Base-by-base conservation (phyloP, 2,113 vertebrate genomes). In the Gambusia affinis region DNA sequence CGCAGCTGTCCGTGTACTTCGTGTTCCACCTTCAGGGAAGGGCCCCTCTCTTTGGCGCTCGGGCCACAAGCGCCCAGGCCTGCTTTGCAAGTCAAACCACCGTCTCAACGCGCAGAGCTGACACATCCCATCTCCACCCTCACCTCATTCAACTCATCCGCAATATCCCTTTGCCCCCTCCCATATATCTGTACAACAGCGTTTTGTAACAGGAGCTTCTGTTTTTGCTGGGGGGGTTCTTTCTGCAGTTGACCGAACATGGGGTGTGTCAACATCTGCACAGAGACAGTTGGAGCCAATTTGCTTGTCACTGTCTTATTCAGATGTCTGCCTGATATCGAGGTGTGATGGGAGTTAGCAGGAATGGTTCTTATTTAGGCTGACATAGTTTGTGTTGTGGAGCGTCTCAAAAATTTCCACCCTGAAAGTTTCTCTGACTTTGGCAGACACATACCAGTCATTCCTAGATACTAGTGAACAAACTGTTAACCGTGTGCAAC, bases 31-130 rank as follows among this genome's bases (percentile, higher is more conserved):
- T 88, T 80, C 82, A 86, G 60, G 82, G 73, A 84, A 80, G 87
- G 79, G 71, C 73, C 76, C 76, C 61, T 42, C 64, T 81, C 65
- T n/a, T 80, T 75, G 42, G 24, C 31, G 72, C n/a, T 66, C 71
- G 28, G 64, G 64, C 70, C 15, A 35, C 67, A 70, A 88, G 84
- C 72, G 78, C 77, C 79, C 68, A 33, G 83, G 60, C 72, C 93
- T 94, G 88, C 90, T 95, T 95, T 94, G 94, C 94, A 94, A 95
- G 94, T 94, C 94, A 95, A 95, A 95, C 90, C 75, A 83, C 82
- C 67, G 33, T 85, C 86, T 82, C n/a, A 69, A 81, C 64, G 71
- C 60, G 69, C 64, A 76, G 66, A 78, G 75, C 54, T 71, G 61
- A 83, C 81, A 87, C 78, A 75, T 72, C 78, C 81, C 76, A 82